A percentile compares a stretch with the other conserved stretches of the same genome.
Conservation (phyloP, 2,113 vertebrate genomes). For the Micromys minutus region DNA sequence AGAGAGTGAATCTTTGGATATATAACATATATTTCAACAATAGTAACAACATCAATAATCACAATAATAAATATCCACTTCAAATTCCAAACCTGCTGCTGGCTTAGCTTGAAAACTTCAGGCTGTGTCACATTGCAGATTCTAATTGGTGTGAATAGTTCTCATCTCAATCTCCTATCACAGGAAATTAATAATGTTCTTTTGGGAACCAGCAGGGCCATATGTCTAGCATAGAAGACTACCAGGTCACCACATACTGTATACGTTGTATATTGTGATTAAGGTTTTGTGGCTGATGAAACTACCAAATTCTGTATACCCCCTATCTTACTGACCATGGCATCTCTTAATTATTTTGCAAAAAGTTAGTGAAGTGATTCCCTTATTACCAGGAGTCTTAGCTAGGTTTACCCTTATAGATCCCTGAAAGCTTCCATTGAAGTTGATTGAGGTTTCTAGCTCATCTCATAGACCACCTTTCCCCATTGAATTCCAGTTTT, state of each 20-base stretch:
- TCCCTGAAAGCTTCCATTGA: too few species aligned
- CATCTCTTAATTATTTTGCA: conserved; percentile 32
- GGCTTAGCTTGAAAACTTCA: background rate
- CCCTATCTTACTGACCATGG: background rate
- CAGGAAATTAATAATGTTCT: background rate
- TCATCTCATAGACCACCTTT: too few species aligned
- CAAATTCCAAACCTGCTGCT: background rate
- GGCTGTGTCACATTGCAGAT: background rate
- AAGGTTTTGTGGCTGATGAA: background rate
- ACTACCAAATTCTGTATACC: background rate
- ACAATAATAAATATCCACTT: background rate
- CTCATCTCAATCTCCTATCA: background rate
- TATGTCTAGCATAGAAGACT: too few species aligned
- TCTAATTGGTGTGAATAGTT: background rate
- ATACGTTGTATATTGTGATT: background rate
- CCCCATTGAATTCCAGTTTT: too few species aligned
- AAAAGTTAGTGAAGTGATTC: background rate
- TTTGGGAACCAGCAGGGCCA: background rate
- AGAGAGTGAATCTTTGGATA: background rate
- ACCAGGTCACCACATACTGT: background rate
- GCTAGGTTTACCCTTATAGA: too few species aligned
- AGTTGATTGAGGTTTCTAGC: too few species aligned
- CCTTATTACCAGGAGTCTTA: too few species aligned
- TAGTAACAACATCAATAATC: background rate
- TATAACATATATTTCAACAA: background rate